Base-by-base conservation (phyloP, 2,888 invertebrate genomes). In the Candidula unifasciata region DNA sequence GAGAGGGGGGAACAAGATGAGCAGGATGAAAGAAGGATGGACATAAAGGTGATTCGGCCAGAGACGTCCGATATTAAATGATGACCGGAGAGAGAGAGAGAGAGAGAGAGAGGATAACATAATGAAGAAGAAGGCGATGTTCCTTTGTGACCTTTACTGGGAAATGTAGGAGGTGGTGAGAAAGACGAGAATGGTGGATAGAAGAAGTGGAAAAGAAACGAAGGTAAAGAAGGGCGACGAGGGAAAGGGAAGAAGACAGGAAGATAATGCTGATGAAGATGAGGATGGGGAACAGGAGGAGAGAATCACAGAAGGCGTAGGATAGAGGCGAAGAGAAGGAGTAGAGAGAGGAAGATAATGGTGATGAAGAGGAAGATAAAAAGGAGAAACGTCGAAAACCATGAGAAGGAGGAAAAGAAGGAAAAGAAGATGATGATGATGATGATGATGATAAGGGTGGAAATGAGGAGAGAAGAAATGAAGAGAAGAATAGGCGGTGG, bases 371-470 rank as follows among this genome's bases (percentile, higher is more conserved):
- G 3, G 16, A 69, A 10, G 69, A 60, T 24, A 37, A 57, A 74
- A 71, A 71, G 54, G 71, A 52, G 71, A 71, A 71, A 52, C 54
- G 30, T 54, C 71, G 52, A 71, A 57, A 44, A 81, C 71, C 44
- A 71, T 54, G 30, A 81, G 81, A 44, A 82, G 82, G 57, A 64
- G 64, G 21, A 64, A n/a, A 21, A 21, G 21, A 21, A 21, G 21
- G 21, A 21, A 13, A 64, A 21, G 2, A 66, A 10, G 27, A 82
- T 6, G 74, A 74, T 24, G 69, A 69, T 24, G 69, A 35, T 3
- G 69, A 69, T 24, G 69, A 33, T 10, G 35, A 69, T 10, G 35
- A 69, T 10, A 18, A 69, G 3, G 69, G 18, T 3, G 69, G 16
- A 33, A 69, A 35, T 5, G 35, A 35, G 69, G 35, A 13, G 66